phyloP scores from a whole-genome alignment of 92 coral and sea anemone genomes.

The Zoanthus solanderi region DNA sequence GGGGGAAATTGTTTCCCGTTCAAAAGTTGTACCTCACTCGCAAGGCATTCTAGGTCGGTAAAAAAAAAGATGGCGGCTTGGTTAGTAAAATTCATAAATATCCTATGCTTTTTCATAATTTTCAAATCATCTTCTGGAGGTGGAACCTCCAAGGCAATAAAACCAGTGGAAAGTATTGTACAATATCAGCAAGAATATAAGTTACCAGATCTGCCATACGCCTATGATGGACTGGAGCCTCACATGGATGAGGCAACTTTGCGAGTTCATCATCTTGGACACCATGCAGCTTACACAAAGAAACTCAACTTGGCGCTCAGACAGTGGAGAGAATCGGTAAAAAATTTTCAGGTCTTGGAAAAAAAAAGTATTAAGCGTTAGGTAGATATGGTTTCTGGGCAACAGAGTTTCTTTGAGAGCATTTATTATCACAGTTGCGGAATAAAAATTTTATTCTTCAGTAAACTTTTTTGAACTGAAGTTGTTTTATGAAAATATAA shows the following conservation, averaged over 20 bases:
- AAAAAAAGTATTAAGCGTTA: neutral
- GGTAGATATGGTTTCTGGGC: no score
- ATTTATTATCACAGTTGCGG: no score
- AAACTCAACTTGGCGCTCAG: constrained; percentile 83
- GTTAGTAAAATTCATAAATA: neutral
- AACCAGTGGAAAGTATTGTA: constrained; percentile 64
- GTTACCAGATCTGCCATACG: constrained; percentile 81
- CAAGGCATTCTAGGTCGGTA: constrained; percentile 14
- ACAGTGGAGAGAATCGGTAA: constrained; percentile 87
- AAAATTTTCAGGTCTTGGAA: neutral
- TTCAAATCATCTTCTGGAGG: neutral
- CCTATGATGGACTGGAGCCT: constrained; percentile 84
- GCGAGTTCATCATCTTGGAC: constrained; percentile 86
- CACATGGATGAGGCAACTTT: constrained; percentile 86
- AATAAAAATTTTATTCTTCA: no score
- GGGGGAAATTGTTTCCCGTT: no score
- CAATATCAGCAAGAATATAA: constrained; percentile 75
- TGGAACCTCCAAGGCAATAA: constrained; percentile 16
- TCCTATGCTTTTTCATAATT: neutral
- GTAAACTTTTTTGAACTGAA: no score
- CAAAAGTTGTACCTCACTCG: neutral
- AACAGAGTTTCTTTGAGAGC: no score
- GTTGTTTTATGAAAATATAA: no score
- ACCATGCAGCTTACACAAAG: constrained; percentile 88
- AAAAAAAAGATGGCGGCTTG: constrained; percentile 22